These are phyloP conservation scores for Apoda limacodes DNA, from an alignment of 2,888 invertebrate genomes.

Conservation along the genomic window DNA sequence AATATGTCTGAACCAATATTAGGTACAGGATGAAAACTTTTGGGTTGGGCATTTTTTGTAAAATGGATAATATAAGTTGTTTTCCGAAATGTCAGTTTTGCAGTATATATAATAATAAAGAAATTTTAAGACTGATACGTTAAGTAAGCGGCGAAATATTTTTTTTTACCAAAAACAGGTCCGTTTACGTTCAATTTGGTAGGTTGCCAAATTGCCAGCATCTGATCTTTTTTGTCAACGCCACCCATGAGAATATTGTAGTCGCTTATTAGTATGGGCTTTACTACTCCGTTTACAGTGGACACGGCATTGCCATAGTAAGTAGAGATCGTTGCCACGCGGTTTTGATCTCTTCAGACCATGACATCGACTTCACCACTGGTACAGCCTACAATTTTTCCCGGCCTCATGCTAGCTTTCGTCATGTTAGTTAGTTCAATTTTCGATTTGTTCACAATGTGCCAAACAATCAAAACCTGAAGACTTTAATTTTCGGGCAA, in stretches of 20 bases:
- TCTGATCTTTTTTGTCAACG: constrained; percentile 20
- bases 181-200: constrained; percentile 21
- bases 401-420: not conserved
- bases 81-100: no score
- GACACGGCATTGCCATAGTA: not conserved
- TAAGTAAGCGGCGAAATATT: constrained; percentile 11
- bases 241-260: not conserved
- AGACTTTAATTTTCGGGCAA: constrained; percentile 19
- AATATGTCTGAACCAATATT: no score
- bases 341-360: constrained; percentile 11
- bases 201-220: constrained; percentile 11
- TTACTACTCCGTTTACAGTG: not conserved
- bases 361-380: constrained; percentile 12
- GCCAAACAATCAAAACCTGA: constrained; percentile 19
- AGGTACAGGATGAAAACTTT: no score
- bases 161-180: constrained; percentile 23
- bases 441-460: no score
- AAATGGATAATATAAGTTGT: no score
- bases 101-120: no score
- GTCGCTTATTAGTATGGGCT: not conserved
- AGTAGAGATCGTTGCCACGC: not conserved
- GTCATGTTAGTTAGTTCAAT: not conserved
- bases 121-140: not conserved
- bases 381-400: constrained; percentile 5
- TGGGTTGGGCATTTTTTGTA: no score